Evolutionary conservation across 1,140 invertebrate genomes (phyloP).

Genomic region (Papilio xuthus): DNA sequence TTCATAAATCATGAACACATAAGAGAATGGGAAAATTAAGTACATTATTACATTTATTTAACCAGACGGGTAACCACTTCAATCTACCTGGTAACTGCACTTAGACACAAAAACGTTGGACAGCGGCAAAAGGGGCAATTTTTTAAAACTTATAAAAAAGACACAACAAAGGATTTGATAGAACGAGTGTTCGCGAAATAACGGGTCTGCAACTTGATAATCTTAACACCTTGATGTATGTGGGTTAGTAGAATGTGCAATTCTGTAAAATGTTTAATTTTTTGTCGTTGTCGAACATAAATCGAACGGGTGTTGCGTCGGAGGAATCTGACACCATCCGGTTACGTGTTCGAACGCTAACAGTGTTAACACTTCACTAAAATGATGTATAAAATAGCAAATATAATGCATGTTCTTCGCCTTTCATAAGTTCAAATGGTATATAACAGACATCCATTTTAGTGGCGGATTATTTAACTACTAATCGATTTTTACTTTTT

Average conservation of each 20-base stretch:
- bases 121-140: conserved; percentile 55
- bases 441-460: no score
- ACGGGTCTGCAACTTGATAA: conserved; percentile 76
- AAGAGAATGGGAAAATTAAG: not conserved
- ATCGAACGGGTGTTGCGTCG: conserved; percentile 68
- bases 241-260: conserved; percentile 73
- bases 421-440: no score
- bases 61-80: conserved; percentile 42
- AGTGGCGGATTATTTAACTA: no score
- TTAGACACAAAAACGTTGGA: conserved; percentile 30
- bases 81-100: conserved; percentile 31
- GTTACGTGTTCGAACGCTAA: conserved; percentile 40
- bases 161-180: conserved; percentile 63
- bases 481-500: no score
- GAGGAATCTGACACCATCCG: conserved; percentile 74
- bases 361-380: conserved; percentile 34
- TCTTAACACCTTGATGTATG: conserved; percentile 78
- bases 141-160: conserved; percentile 61
- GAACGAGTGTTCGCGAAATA: conserved; percentile 56
- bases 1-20: no score
- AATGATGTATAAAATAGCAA: not conserved
- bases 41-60: not conserved
- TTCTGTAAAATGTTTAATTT: conserved; percentile 60
- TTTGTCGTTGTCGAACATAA: conserved; percentile 66
- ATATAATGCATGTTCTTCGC: not conserved